These are phyloP conservation scores for Otolemur crassicaudatus DNA, from an alignment of 2,797 vertebrate species.

Conservation along the genomic window DNA sequence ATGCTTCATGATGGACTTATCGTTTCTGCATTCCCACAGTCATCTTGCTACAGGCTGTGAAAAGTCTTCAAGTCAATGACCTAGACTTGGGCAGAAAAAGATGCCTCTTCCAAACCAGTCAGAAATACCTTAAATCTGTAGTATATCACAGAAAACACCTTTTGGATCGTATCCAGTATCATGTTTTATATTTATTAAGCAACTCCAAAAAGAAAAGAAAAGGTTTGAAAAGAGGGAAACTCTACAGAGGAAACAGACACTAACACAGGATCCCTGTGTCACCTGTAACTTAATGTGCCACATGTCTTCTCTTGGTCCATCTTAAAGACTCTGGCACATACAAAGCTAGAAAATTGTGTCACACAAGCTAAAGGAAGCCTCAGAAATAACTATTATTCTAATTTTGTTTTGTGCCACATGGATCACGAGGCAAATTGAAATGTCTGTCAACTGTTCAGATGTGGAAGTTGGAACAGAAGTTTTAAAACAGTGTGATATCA, in stretches of 20 bases:
- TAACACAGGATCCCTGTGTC: conserved; percentile 79
- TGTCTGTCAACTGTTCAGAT: conserved; percentile 69
- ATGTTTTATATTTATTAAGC: conserved; percentile 83
- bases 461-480: conserved; percentile 63
- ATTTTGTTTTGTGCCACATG: conserved; percentile 73
- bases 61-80: conserved; percentile 90
- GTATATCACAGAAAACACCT: conserved; percentile 89
- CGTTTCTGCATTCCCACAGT: conserved; percentile 89
- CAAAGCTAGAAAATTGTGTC: conserved; percentile 74
- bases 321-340: conserved; percentile 73
- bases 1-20: conserved; percentile 87
- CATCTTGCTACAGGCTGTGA: conserved; percentile 91
- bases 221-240: conserved; percentile 80
- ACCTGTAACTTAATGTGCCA: conserved; percentile 82
- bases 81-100: conserved; percentile 87
- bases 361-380: conserved; percentile 81
- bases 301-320: conserved; percentile 74
- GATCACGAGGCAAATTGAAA: conserved; percentile 69
- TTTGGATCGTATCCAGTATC: conserved; percentile 85
- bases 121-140: conserved; percentile 89
- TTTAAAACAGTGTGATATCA: background rate
- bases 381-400: conserved; percentile 72
- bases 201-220: conserved; percentile 82
- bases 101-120: conserved; percentile 86
- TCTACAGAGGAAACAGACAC: conserved; percentile 83